A percentile compares a stretch with the other conserved stretches of the same genome.
phyloP scores from a whole-genome alignment of 2,888 invertebrate genomes.

The Tolmerus cingulatus region DNA sequence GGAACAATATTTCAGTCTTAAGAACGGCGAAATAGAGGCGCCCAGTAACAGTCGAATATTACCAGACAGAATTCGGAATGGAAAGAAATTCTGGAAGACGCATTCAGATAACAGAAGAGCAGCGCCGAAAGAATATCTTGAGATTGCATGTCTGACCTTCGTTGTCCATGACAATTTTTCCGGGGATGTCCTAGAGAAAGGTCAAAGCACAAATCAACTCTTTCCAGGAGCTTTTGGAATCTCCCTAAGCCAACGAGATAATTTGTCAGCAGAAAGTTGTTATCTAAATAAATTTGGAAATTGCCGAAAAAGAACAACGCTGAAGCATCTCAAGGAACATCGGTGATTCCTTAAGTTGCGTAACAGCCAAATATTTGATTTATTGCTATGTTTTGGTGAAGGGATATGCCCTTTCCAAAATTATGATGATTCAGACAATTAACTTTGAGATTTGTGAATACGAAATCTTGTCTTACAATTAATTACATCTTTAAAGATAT shows the following conservation, averaged over 20 bases:
- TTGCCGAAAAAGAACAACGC: neutral
- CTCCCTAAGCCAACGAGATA: neutral
- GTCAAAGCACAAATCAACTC: constrained; percentile 34
- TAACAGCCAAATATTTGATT: neutral
- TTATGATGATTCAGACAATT: neutral
- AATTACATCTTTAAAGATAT: neutral
- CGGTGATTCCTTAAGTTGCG: neutral
- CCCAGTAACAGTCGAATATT: neutral
- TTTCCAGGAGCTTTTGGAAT: constrained; percentile 8
- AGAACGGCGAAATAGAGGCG: neutral
- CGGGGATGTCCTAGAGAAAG: constrained; percentile 34
- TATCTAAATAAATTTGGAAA: neutral
- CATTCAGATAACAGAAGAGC: neutral
- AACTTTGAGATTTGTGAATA: neutral
- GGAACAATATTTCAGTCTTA: neutral
- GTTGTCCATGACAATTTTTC: constrained; percentile 5
- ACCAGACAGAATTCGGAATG: neutral
- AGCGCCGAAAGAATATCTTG: neutral
- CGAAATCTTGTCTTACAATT: neutral
- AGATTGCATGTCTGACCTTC: constrained; percentile 21
- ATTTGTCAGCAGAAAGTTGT: neutral
- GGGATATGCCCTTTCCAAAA: neutral
- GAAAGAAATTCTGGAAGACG: neutral
- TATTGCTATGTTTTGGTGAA: neutral
- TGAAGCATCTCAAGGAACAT: neutral